Percentiles rank a stretch among this genome's conserved stretches.
Conservation (phyloP, 2,888 invertebrate genomes). For the Geotrupes spiniger region DNA sequence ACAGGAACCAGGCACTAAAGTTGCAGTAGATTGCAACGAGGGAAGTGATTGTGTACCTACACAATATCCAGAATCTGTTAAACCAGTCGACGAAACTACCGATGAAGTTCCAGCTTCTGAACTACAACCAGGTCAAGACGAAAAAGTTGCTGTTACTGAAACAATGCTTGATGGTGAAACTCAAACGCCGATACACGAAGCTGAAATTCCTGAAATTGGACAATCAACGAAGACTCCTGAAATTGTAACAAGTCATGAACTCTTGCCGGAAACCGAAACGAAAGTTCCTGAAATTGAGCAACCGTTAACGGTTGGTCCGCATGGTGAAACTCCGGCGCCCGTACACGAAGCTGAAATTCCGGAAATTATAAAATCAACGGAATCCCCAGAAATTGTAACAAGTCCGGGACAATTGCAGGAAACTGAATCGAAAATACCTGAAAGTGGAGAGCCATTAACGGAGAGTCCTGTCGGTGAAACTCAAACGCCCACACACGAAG, state of each 20-base stretch:
- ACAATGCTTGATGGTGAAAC: conserved; percentile 7
- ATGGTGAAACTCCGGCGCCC: neutral
- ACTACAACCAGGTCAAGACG: conserved; percentile 11
- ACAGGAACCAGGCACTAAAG: no score
- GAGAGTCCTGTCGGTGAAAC: conserved; percentile 1
- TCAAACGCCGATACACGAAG: conserved; percentile 4
- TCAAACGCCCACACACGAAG: neutral
- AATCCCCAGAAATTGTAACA: no score
- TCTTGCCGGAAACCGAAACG: conserved; percentile 4
- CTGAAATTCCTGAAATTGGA: neutral
- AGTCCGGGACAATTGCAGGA: conserved; percentile 4
- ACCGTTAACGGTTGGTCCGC: neutral
- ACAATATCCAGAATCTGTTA: no score
- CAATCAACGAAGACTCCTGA: conserved; percentile 8
- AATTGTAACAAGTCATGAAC: no score
- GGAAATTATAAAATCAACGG: conserved; percentile 1
- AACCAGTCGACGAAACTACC: neutral
- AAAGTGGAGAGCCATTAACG: no score
- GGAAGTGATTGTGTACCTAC: no score
- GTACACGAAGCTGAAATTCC: neutral
- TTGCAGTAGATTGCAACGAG: no score
- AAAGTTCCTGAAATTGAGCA: no score
- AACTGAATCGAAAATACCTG: neutral
- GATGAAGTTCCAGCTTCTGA: neutral
- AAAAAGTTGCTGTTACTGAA: conserved; percentile 6